These are phyloP conservation scores for Xenopus tropicalis DNA, from an alignment of 2,113 vertebrate species.

Conservation along the genomic window UCB_Xtro_10.0 CM004448.2:124673501-124674000, in stretches of 20 bases:
- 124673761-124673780: neutral
- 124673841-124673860: no score
- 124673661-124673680: neutral
- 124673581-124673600: neutral
- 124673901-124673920: no score
- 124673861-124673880: no score
- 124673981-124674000: no score
- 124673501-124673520: neutral
- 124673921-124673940: no score
- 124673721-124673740: neutral
- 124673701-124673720: neutral
- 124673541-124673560: neutral
- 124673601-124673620: constrained; percentile 1
- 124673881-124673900: no score
- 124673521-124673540: constrained; percentile 1
- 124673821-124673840: no score
- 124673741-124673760: neutral
- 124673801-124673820: no score
- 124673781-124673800: no score
- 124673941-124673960: no score
- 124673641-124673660: neutral
- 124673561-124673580: neutral
- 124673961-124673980: no score
- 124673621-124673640: neutral
- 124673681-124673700: neutral